These are phyloP conservation scores for Eremophila alpestris DNA, from an alignment of 2,797 vertebrate genomes.

Conservation along the genomic window DNA sequence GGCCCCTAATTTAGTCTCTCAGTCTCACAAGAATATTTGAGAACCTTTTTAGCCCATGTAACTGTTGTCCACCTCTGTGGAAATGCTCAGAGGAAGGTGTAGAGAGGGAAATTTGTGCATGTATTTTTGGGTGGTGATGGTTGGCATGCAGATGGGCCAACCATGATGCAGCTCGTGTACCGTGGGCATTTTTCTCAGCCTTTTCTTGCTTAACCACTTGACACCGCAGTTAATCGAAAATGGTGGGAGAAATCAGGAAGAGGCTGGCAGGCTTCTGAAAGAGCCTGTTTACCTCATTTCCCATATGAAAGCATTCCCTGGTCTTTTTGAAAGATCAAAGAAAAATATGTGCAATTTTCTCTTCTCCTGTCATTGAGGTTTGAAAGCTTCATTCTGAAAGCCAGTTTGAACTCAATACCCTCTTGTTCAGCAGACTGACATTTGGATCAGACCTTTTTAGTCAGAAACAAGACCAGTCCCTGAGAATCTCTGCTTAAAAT, in stretches of 20 bases:
- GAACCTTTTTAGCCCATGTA: not conserved
- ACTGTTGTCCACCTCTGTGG: not conserved
- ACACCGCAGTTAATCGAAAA: not conserved
- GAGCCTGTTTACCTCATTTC: not conserved
- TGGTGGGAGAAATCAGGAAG: not conserved
- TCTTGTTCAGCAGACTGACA: not conserved
- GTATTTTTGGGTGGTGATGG: not conserved
- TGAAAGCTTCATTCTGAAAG: not conserved
- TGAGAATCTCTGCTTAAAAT: not conserved
- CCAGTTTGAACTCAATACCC: not conserved
- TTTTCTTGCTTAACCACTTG: not conserved
- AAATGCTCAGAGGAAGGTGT: not conserved
- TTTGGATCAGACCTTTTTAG: not conserved
- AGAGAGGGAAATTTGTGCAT: not conserved
- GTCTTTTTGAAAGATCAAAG: not conserved
- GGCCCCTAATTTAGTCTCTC: accelerated
- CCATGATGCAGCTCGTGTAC: not conserved
- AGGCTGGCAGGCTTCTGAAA: accelerated
- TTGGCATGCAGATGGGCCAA: not conserved
- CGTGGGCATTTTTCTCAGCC: accelerated
- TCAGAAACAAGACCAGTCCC: not conserved
- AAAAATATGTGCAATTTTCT: not conserved
- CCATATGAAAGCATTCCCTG: not conserved
- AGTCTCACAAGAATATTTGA: not conserved
- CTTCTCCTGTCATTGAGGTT: not conserved